Conservation (phyloP, 2,888 invertebrate genomes). For the Troglohyphantes excavatus region DNA sequence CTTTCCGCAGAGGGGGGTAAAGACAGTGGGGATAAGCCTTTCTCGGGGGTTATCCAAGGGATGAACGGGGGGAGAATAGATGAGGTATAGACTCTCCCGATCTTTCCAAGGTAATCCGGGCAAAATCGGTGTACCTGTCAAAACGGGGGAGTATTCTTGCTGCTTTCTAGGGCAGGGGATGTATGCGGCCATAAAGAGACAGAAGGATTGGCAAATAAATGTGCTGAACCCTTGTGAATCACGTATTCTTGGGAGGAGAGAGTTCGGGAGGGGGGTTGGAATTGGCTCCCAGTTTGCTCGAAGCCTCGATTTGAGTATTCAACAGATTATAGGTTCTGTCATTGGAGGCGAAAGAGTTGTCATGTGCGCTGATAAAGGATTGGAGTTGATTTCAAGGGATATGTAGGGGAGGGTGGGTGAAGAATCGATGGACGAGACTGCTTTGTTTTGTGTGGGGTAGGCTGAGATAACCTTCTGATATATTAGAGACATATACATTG, state of each 20-base stretch:
- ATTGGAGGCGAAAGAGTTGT: slow-evolving; percentile 1
- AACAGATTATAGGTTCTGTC: slow-evolving; percentile 5
- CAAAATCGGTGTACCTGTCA: slow-evolving; percentile 58
- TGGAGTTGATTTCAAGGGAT: not conserved
- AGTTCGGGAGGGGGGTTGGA: not conserved
- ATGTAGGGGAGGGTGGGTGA: not conserved
- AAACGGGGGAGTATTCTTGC: slow-evolving; percentile 13
- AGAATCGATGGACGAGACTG: too few relatives aligned
- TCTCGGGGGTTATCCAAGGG: slow-evolving; percentile 47
- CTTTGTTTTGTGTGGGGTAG: too few relatives aligned
- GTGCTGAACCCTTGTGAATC: slow-evolving; percentile 52
- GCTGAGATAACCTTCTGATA: too few relatives aligned
- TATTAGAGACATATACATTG: too few relatives aligned
- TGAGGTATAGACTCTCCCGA: slow-evolving; percentile 49
- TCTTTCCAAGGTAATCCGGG: slow-evolving; percentile 55
- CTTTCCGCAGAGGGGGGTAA: slow-evolving; percentile 37
- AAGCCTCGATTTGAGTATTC: not conserved
- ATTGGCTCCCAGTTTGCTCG: not conserved
- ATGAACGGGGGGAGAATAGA: slow-evolving; percentile 23
- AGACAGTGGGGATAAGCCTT: slow-evolving; percentile 67
- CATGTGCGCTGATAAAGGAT: not conserved
- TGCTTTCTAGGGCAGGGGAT: not conserved
- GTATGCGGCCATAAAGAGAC: slow-evolving; percentile 30
- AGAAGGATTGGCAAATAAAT: slow-evolving; percentile 43
- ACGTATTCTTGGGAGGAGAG: slow-evolving; percentile 44